Percentiles rank a stretch among this genome's conserved stretches.
phyloP scores from a whole-genome alignment of 2,113 vertebrate genomes.

The Carassius auratus region DNA sequence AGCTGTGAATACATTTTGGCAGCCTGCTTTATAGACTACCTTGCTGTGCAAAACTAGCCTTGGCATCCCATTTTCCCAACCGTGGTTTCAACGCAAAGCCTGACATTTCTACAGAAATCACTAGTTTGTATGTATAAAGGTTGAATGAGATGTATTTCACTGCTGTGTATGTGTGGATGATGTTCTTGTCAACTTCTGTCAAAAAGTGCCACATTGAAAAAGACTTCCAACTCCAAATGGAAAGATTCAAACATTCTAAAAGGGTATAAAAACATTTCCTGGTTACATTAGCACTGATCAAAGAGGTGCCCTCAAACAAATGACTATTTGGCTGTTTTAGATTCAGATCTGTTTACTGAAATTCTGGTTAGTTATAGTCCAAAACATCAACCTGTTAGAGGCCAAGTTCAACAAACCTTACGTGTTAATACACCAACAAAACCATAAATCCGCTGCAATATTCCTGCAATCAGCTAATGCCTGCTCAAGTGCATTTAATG shows the following conservation, averaged over 20 bases:
- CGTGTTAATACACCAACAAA: conserved; percentile 19
- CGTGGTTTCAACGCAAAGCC: background rate
- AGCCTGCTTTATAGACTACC: background rate
- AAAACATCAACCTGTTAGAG: conserved; percentile 6
- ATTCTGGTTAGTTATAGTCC: background rate
- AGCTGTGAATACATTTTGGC: conserved; percentile 13
- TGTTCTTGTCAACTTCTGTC: background rate
- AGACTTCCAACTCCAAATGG: background rate
- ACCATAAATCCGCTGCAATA: conserved; percentile 25
- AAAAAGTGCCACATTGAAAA: background rate
- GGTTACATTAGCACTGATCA: background rate
- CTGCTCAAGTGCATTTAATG: conserved; percentile 47
- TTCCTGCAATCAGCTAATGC: conserved; percentile 43
- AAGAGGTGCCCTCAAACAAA: conserved; percentile 18
- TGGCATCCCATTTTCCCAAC: conserved; percentile 9
- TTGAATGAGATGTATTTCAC: conserved; percentile 22
- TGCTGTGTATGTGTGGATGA: background rate
- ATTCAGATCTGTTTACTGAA: background rate
- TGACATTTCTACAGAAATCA: conserved; percentile 25
- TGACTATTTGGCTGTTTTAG: background rate
- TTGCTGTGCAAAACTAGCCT: conserved; percentile 6
- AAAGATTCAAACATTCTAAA: background rate
- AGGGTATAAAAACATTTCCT: background rate
- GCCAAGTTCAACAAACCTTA: conserved; percentile 20
- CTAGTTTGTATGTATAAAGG: background rate